A percentile compares a stretch with the other conserved stretches of the same genome.
Evolutionary conservation across 2,113 vertebrate species (phyloP).

Genomic region (Python bivittatus): DNA sequence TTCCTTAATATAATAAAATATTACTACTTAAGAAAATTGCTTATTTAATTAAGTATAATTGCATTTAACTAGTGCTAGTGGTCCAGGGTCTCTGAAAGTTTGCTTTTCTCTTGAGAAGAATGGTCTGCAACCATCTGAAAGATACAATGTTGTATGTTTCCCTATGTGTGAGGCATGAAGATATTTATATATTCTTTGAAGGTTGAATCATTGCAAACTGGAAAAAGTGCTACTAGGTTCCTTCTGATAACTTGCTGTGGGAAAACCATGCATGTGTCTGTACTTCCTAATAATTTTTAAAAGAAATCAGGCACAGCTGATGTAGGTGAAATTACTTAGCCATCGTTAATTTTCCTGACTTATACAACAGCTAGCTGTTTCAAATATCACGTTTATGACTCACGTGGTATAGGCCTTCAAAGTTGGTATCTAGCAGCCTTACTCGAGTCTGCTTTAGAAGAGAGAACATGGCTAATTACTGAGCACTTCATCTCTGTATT

Average conservation of each 20-base stretch:
- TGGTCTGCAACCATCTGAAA: not conserved
- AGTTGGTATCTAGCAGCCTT: not conserved
- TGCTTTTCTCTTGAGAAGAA: conserved; percentile 23
- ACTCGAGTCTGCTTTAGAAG: not conserved
- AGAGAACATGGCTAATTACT: not conserved
- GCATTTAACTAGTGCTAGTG: conserved; percentile 2
- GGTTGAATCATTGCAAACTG: not conserved
- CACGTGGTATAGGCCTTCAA: not conserved
- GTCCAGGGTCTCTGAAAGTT: conserved; percentile 9
- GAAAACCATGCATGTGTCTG: conserved; percentile 3
- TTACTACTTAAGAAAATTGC: not conserved
- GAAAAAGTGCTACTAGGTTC: not conserved
- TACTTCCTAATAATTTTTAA: not conserved
- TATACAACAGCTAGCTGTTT: not conserved
- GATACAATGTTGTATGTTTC: conserved; percentile 14
- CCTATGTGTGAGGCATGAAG: not conserved
- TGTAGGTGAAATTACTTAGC: not conserved
- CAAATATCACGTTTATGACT: not conserved
- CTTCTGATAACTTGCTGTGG: no score
- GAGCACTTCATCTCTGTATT: not conserved
- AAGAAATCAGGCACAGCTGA: not conserved
- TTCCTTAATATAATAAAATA: not conserved
- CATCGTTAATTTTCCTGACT: not conserved
- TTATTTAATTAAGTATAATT: conserved; percentile 9
- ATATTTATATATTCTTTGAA: conserved; percentile 17